Percentiles rank a stretch among this genome's conserved stretches.
phyloP scores from a whole-genome alignment of 2,797 vertebrate species.

The Sarcoramphus papa region DNA sequence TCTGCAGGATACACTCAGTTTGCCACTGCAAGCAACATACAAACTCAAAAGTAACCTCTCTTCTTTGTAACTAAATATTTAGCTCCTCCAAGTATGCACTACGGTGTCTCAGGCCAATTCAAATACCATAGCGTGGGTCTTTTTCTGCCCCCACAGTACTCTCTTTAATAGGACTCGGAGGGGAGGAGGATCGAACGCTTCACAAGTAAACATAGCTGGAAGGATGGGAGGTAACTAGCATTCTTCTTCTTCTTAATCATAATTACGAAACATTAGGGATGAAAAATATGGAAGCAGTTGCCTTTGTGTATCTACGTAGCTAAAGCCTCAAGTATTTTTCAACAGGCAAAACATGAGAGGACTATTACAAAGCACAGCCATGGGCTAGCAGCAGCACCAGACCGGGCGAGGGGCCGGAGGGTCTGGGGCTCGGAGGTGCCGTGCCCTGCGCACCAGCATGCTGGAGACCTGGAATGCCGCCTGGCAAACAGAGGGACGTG shows the following conservation, averaged over 20 bases:
- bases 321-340: neutral
- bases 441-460: neutral
- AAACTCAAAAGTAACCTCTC: neutral
- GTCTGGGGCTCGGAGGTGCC: neutral
- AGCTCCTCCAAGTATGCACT: neutral
- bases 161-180: neutral
- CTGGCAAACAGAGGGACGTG: neutral
- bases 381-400: neutral
- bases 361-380: neutral
- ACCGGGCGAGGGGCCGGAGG: neutral
- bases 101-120: neutral
- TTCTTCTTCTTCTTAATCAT: conserved; percentile 2
- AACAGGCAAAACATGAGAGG: neutral
- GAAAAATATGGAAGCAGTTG: neutral
- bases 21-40: neutral
- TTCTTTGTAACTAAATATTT: neutral
- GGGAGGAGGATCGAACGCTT: neutral
- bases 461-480: neutral
- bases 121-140: neutral
- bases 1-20: neutral
- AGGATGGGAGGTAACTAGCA: neutral
- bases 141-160: neutral
- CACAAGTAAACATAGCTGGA: neutral
- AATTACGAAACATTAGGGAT: neutral
- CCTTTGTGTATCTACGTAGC: neutral